Base-by-base conservation (phyloP, 2,888 invertebrate genomes). In the Cepaea hortensis region DNA sequence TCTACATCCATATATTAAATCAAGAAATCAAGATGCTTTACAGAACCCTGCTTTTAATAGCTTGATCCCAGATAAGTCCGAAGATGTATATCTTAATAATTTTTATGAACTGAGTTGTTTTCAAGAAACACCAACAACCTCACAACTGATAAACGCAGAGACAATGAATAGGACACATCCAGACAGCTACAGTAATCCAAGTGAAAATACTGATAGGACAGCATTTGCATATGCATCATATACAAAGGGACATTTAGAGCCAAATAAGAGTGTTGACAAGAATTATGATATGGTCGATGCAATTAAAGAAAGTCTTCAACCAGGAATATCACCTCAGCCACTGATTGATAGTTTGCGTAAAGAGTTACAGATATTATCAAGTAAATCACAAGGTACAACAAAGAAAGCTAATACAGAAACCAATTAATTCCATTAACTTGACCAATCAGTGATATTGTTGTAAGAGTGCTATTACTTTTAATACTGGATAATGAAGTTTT, bases 321-420 rank as follows among this genome's bases (percentile, higher is more conserved):
- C 87, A 4, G 88, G 88, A 6, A 85, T 68, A 6, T 88, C 88
- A 18, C 87, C 88, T 7, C 86, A 88, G 61, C 87, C 86, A 20
- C 83, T 88, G 46, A 87, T 88, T 55, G 85, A 86, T 83, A 87
- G 83, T 65, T 79, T 88, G 13, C 68, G 88, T n/a, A 86, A 82
- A 20, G 88, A 88, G 80, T 79, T 88, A 11, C 79, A 84, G 79
- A 70, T 82, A 4, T 23, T 88, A 84, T 86, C 88, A 18, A 82
- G 62, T 46, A 86, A 83, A 55, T 6, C 55, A 9, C 55, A 55
- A 55, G 55, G 7, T 55, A 11, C 55, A 55, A 9, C 55, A 55
- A 55, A 55, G 55, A 55, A 55, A 55, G 55, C 7, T 55, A 6
- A 55, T 55, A 9, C 35, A 35, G 35, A 35, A 55, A 55, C 7